phyloP scores from a whole-genome alignment of 2,888 invertebrate genomes.

The Hirtodrosophila alboralis region DNA sequence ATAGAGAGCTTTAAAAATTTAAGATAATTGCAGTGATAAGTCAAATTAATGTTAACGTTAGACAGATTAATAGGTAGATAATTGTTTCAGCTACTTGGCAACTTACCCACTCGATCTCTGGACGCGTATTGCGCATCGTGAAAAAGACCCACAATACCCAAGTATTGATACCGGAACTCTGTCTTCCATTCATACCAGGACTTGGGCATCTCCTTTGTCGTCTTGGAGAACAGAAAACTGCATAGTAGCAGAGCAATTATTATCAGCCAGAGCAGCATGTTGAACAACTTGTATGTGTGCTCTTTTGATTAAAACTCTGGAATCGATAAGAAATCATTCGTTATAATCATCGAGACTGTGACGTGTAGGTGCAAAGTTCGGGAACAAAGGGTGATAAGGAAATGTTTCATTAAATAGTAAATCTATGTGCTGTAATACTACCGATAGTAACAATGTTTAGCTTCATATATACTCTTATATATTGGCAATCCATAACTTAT shows the following conservation, averaged over 20 bases:
- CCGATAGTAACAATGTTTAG: too few relatives aligned
- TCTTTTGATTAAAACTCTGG: conserved; percentile 13
- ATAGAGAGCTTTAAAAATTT: conserved; percentile 85
- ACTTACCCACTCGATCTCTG: conserved; percentile 82
- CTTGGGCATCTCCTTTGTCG: conserved; percentile 83
- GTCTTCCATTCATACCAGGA: conserved; percentile 83
- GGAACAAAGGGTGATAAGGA: conserved; percentile 31
- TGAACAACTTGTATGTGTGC: conserved; percentile 38
- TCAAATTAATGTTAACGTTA: conserved; percentile 20
- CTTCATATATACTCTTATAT: too few relatives aligned
- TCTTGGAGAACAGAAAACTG: conserved; percentile 82
- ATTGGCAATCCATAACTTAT: too few relatives aligned
- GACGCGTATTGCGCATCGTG: conserved; percentile 79
- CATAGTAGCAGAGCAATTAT: conserved; percentile 63
- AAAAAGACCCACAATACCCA: conserved; percentile 79
- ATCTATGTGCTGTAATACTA: too few relatives aligned
- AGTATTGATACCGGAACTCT: conserved; percentile 82
- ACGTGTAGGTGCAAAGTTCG: conserved; percentile 46
- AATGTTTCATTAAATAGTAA: background rate
- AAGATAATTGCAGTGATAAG: conserved; percentile 20
- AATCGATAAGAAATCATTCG: conserved; percentile 42
- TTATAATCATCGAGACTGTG: background rate
- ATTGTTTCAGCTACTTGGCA: conserved; percentile 5
- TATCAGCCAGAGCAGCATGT: conserved; percentile 39
- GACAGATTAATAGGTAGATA: conserved; percentile 2